Conservation (phyloP, 37 sponge, comb jelly and placozoan species). For the Axinella damicornis region DNA sequence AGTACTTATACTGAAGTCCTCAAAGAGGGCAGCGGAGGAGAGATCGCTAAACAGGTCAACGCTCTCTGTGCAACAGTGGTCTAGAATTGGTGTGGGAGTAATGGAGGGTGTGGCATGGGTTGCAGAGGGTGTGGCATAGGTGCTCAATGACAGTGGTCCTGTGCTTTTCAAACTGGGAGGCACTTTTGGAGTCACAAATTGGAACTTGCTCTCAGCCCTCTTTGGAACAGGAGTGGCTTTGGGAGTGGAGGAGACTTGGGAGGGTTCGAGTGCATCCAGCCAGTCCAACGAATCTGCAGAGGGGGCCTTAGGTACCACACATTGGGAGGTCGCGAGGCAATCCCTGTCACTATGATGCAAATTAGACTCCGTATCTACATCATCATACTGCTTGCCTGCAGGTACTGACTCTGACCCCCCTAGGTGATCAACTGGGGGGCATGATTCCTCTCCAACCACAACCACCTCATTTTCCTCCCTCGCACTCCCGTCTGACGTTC, state of each 20-base stretch:
- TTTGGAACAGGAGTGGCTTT: not conserved
- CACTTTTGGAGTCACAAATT: conserved; percentile 12
- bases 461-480: not conserved
- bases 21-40: conserved; percentile 20
- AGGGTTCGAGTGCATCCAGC: conserved; percentile 57
- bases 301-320: conserved; percentile 69
- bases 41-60: conserved; percentile 43
- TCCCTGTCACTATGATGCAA: not conserved
- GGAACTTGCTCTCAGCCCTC: not conserved
- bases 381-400: not conserved
- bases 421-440: not conserved
- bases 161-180: conserved; percentile 1
- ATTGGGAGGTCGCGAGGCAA: conserved; percentile 26
- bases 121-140: not conserved
- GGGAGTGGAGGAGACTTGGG: conserved; percentile 31
- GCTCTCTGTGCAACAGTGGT: conserved; percentile 6
- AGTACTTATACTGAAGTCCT: conserved; percentile 8
- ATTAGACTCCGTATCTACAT: no score
- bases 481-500: no score
- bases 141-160: no score
- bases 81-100: not conserved
- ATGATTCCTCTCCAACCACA: not conserved
- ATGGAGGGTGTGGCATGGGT: not conserved
- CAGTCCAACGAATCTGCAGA: conserved; percentile 61
- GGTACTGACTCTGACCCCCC: not conserved